These are phyloP conservation scores for Psettodes erumei DNA, from an alignment of 2,113 vertebrate species.

Conservation along the genomic window DNA sequence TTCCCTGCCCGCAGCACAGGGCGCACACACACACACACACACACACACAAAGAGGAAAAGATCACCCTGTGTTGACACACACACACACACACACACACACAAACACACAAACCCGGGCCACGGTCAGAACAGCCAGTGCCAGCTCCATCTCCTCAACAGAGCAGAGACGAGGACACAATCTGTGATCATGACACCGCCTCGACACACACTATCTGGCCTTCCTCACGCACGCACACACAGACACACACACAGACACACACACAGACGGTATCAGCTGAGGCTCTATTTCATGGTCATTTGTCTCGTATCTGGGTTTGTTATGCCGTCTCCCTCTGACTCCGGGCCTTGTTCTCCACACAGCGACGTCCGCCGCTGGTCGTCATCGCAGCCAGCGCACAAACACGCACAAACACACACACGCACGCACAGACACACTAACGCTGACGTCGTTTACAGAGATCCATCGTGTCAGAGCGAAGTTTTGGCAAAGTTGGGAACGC, in stretches of 20 bases:
- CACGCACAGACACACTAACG: no score
- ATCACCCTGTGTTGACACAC: constrained; percentile 20
- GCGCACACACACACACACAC: constrained; percentile 33
- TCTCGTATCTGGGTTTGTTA: constrained; percentile 41
- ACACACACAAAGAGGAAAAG: constrained; percentile 15
- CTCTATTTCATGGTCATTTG: constrained; percentile 50
- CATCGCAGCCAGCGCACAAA: constrained; percentile 16
- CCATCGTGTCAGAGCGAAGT: no score
- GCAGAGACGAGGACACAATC: constrained; percentile 58
- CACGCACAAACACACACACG: no score
- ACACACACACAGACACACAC: constrained; percentile 20
- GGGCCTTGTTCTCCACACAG: constrained; percentile 32
- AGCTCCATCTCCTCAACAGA: constrained; percentile 57
- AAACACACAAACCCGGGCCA: constrained; percentile 1
- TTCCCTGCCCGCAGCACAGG: constrained; percentile 68
- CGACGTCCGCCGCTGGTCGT: constrained; percentile 5
- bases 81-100: constrained; percentile 19
- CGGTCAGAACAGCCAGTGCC: constrained; percentile 54
- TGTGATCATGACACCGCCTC: constrained; percentile 70
- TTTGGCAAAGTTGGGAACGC: no score
- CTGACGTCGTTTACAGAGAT: constrained; percentile 23
- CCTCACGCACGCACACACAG: constrained; percentile 29
- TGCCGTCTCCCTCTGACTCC: constrained; percentile 46
- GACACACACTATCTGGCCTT: constrained; percentile 63
- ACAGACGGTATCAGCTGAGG: constrained; percentile 26